phyloP scores from a whole-genome alignment of 1,140 invertebrate species.

The Drosophila miranda region DNA sequence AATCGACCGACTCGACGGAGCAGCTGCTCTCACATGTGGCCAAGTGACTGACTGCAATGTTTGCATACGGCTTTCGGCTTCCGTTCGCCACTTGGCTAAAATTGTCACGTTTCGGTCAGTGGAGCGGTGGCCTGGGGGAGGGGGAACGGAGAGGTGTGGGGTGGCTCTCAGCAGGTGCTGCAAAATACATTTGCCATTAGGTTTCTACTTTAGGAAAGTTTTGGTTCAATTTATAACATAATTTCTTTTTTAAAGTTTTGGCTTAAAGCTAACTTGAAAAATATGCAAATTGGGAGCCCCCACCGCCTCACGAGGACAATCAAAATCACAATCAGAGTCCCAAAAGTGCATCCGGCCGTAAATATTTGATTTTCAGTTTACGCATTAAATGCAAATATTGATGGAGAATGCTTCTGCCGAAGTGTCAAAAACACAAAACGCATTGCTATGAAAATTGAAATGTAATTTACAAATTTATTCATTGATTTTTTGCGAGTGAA shows the following conservation, averaged over 20 bases:
- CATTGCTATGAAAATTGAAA: slow-evolving; percentile 36
- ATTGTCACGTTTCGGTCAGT: slow-evolving; percentile 43
- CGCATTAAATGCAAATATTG: slow-evolving; percentile 48
- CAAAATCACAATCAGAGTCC: too few species aligned
- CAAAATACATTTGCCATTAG: slow-evolving; percentile 14
- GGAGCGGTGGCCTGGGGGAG: background rate
- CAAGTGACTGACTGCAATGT: slow-evolving; percentile 40
- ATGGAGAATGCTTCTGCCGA: slow-evolving; percentile 3
- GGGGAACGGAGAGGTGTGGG: background rate
- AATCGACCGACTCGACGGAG: slow-evolving; percentile 28
- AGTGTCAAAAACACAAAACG: slow-evolving; percentile 27
- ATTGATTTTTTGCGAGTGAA: background rate
- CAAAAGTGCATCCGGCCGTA: slow-evolving; percentile 8
- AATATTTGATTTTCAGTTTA: slow-evolving; percentile 26
- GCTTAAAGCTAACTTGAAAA: background rate
- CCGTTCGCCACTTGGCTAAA: slow-evolving; percentile 21
- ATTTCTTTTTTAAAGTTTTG: background rate
- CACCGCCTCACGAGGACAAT: background rate
- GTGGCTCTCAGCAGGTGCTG: slow-evolving; percentile 22
- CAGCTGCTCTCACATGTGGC: slow-evolving; percentile 41
- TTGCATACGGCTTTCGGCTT: slow-evolving; percentile 18
- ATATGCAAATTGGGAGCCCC: slow-evolving; percentile 6
- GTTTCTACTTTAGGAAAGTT: background rate
- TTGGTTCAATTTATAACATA: background rate
- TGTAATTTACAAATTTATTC: slow-evolving; percentile 26